Evolutionary conservation across 2,797 vertebrate genomes (phyloP), one percentile per base, ranked within the genome.

Genomic region (Borostomias antarcticus): DNA sequence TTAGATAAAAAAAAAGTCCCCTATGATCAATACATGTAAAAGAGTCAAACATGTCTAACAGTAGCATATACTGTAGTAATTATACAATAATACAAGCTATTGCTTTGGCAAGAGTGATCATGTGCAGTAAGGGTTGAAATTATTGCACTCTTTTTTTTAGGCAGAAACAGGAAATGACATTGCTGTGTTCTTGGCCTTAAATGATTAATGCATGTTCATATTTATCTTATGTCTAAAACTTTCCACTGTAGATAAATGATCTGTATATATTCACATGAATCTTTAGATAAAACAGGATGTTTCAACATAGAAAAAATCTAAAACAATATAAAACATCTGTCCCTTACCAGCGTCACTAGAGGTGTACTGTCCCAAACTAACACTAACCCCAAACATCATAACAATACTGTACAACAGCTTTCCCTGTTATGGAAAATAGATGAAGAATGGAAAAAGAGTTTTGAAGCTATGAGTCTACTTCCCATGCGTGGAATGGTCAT

Each of bases 141-240:
- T 94, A 96, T 94, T 94, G 94, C 94, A 95, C 93, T 87, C 89
- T 93, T 91, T 90, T 91, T 90, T 91, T 90, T 91, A 83, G 92
- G 92, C 91, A 94, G 81, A 91, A 89, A 92, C 68, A 77, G 67
- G 71, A 68, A 64, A 6, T 90, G 90, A 91, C 82, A 82, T 82
- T 82, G 82, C 63, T 84, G 82, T 87, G 89, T 63, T 50, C 77
- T 73, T 79, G 77, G 79, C 77, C 74, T 77, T 26, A 75, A 64
- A 75, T 69, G 50, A 15, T 66, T 76, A 63, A 35, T 64, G 25
- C n/a, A 30, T 29, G 50, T 9, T 66, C 19, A 77, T 45, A 70
- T 15, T 65, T 35, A 3, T 30, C 54, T 37, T 48, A 30, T 62
- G 82, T 89, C 91, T 83, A 78, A 83, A 86, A 92, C 73, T n/a